A percentile compares a stretch with the other conserved stretches of the same genome.
Evolutionary conservation across 2,888 invertebrate species (phyloP).

Genomic region (Rotaria socialis): DNA sequence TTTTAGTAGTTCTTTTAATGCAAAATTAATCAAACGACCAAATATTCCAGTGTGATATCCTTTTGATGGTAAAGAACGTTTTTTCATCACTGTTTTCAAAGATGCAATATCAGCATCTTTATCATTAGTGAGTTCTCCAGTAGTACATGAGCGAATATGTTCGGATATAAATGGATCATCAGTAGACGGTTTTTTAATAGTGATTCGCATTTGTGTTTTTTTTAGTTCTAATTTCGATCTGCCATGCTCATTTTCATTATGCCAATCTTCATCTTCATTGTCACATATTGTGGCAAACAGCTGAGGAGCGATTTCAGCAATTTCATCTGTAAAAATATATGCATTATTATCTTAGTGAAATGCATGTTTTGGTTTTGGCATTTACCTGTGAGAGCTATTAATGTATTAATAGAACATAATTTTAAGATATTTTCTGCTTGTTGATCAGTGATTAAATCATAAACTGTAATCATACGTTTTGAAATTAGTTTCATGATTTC

Average conservation of each 20-base stretch:
- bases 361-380: not conserved
- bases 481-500: slow-evolving; percentile 14
- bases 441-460: not conserved
- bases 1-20: not conserved
- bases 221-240: not conserved
- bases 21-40: not conserved
- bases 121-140: not conserved
- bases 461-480: not conserved
- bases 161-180: not conserved
- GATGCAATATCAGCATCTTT: not conserved
- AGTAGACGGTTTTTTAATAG: too few species aligned
- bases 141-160: not conserved
- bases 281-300: not conserved
- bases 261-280: not conserved
- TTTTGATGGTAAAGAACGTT: not conserved
- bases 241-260: too few species aligned
- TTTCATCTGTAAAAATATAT: not conserved
- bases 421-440: not conserved
- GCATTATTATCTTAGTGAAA: too few species aligned
- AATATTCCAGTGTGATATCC: not conserved
- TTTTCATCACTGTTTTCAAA: not conserved
- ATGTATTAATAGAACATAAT: not conserved
- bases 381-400: not conserved
- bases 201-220: too few species aligned
- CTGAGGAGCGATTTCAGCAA: not conserved